Conservation (phyloP, 2,888 invertebrate species). For the Drosophila mimica region DNA sequence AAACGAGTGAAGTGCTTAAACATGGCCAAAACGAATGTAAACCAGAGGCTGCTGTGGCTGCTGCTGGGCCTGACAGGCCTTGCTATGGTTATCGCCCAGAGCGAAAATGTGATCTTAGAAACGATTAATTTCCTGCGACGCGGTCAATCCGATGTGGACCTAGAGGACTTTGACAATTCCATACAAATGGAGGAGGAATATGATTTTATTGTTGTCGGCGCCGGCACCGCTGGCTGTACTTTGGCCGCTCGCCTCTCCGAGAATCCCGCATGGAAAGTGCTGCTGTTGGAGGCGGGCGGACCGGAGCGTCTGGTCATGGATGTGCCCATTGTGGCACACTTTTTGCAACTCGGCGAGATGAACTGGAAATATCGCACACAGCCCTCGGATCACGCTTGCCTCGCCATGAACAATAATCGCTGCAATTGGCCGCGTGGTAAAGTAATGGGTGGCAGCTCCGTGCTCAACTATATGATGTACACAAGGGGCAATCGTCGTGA, state of each 20-base stretch:
- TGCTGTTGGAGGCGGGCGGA: slow-evolving; percentile 91
- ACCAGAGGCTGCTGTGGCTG: slow-evolving; percentile 14
- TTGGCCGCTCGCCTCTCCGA: slow-evolving; percentile 91
- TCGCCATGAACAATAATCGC: slow-evolving; percentile 90
- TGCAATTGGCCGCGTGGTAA: slow-evolving; percentile 93
- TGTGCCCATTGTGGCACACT: slow-evolving; percentile 90
- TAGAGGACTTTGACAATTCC: slow-evolving; percentile 82
- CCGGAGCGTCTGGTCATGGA: slow-evolving; percentile 91
- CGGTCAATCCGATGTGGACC: slow-evolving; percentile 80
- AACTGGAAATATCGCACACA: slow-evolving; percentile 94
- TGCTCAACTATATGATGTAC: slow-evolving; percentile 93
- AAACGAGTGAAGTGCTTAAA: slow-evolving; percentile 38
- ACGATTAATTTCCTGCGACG: slow-evolving; percentile 82
- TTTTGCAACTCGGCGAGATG: slow-evolving; percentile 89
- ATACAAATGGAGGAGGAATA: slow-evolving; percentile 86
- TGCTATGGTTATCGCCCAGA: slow-evolving; percentile 39
- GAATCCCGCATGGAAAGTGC: slow-evolving; percentile 88
- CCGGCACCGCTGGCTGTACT: slow-evolving; percentile 92
- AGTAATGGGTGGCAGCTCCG: slow-evolving; percentile 92
- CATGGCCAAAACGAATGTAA: slow-evolving; percentile 30
- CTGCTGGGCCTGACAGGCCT: slow-evolving; percentile 11
- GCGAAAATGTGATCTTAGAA: slow-evolving; percentile 79
- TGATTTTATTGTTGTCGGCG: slow-evolving; percentile 92
- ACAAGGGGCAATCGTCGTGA: slow-evolving; percentile 90
- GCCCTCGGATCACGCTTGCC: slow-evolving; percentile 90